Evolutionary conservation across 2,888 invertebrate species (phyloP), one percentile per base, ranked within the genome.

Genomic region (Diloba caeruleocephala): DNA sequence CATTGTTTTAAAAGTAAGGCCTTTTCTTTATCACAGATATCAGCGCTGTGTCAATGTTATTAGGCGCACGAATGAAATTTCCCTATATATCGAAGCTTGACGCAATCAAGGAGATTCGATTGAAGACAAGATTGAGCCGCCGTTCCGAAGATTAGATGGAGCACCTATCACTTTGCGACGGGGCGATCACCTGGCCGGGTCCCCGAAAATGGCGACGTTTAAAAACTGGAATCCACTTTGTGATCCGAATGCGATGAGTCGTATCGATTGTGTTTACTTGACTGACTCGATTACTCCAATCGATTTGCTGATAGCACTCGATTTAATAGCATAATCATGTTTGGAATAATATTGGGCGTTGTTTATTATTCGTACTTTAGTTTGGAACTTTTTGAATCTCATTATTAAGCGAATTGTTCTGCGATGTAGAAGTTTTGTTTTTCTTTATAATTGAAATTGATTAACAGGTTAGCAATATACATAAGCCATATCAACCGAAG

Each of bases 71-170:
- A 39, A 68, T 74, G 61, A 67, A 64, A 70, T 75, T 65, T 67
- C 57, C 68, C 63, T 76, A 71, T 77, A 79, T 74, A 78, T 79
- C 78, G 75, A 53, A 57, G 43, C 68, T 78, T 76, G 81, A 79
- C 74, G 79, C 78, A 82, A 86, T 86, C 82, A 82, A 79, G 73
- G 68, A 77, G 81, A 85, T 80, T 80, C 82, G 80, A 85, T 85
- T 75, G 78, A 68, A 74, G 74, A 69, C 76, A 78, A 82, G 83
- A 85, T 84, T 83, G 83, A 76, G 74, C 74, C 74, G 64, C 60
- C 63, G 74, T 71, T 72, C 66, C 67, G 71, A 71, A 74, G 84
- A 84, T 84, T 79, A 82, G 78, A 81, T 78, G 78, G 74, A 78
- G 74, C 67, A 73, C 75, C 79, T 76, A 81, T 82, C 81, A 79